Conservation (phyloP, 2,888 invertebrate genomes). For the Macrosiphum euphorbiae region DNA sequence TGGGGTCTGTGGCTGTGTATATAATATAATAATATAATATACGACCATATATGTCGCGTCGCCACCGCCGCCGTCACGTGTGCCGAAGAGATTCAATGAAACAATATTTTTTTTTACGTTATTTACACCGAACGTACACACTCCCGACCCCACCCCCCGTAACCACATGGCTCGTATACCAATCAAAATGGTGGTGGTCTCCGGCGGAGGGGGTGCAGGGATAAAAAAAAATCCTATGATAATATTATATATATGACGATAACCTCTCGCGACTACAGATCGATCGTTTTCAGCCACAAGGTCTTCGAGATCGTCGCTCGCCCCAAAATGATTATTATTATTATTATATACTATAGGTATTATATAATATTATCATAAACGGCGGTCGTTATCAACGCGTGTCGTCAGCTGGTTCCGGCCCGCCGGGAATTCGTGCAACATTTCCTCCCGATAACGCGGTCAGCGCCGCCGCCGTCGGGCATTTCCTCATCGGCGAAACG, state of each 20-base stretch:
- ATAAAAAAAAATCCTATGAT: not conserved
- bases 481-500: not conserved
- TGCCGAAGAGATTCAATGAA: slow-evolving; percentile 20
- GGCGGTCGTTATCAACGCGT: slow-evolving; percentile 33
- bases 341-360: not conserved
- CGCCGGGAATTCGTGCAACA: not conserved
- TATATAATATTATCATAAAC: not conserved
- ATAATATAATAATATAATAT: slow-evolving; percentile 12
- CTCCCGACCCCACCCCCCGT: not conserved
- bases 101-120: not conserved
- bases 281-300: not conserved
- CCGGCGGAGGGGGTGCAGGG: not conserved
- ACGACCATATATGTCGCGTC: not conserved
- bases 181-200: not conserved
- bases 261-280: not conserved
- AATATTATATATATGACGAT: not conserved
- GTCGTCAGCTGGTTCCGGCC: slow-evolving; percentile 16
- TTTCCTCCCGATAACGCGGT: slow-evolving; percentile 20
- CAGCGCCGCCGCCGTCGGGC: not conserved
- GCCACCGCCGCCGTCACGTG: not conserved
- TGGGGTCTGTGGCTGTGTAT: slow-evolving; percentile 25
- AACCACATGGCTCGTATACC: not conserved
- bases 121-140: not conserved
- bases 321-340: not conserved
- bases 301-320: not conserved